Evolutionary conservation across 2,113 vertebrate genomes (phyloP).

Genomic region (Muntiacus muntjak): DNA sequence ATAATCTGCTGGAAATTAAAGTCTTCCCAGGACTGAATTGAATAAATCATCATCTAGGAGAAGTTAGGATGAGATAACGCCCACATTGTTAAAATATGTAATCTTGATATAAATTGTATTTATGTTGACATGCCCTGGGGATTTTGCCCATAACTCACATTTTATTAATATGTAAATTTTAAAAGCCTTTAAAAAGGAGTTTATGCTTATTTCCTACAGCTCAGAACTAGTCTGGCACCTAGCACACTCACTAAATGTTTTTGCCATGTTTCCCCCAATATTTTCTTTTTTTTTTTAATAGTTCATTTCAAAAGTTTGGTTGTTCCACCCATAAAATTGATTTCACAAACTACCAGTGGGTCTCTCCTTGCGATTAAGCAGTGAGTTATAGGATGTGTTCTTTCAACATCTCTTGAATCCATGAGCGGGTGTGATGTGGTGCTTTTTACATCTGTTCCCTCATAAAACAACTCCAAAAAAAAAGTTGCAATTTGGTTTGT

Average conservation of each 20-base stretch:
- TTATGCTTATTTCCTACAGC: background rate
- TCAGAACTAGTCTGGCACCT: background rate
- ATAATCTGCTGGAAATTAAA: background rate
- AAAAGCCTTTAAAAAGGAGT: background rate
- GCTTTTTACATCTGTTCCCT: background rate
- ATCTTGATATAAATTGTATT: background rate
- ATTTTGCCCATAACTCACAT: constrained; percentile 12
- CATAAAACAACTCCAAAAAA: background rate
- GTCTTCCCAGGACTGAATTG: background rate
- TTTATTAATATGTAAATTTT: background rate
- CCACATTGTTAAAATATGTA: background rate
- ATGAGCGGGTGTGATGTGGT: background rate
- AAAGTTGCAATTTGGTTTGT: background rate
- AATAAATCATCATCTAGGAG: constrained; percentile 10
- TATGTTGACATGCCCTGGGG: background rate
- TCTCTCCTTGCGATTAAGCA: background rate
- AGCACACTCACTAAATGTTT: background rate
- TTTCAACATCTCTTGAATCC: background rate
- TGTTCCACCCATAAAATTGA: background rate
- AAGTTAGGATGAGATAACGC: background rate
- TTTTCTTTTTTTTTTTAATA: background rate
- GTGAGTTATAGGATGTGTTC: background rate
- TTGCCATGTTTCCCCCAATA: background rate
- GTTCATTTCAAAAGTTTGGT: background rate
- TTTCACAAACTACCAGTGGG: background rate